These are phyloP conservation scores for Heterocephalus glaber DNA, from an alignment of 2,113 vertebrate species.

Conservation along the genomic window DNA sequence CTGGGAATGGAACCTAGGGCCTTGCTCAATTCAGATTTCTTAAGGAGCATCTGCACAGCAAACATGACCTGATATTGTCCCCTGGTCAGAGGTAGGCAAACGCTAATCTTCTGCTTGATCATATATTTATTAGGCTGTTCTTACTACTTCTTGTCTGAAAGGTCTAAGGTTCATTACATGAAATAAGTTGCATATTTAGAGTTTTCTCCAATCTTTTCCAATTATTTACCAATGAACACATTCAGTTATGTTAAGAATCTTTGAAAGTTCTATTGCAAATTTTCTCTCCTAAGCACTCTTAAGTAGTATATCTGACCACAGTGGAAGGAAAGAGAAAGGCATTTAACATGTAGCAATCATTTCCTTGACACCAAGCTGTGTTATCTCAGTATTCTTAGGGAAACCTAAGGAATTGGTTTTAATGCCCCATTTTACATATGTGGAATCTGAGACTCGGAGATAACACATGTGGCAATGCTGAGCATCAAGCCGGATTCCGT, in stretches of 20 bases:
- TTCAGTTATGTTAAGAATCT: neutral
- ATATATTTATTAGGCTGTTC: neutral
- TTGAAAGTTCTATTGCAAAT: conserved; percentile 8
- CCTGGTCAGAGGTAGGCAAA: conserved; percentile 37
- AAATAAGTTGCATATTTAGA: neutral
- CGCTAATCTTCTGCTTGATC: conserved; percentile 42
- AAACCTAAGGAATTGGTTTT: neutral
- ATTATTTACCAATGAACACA: conserved; percentile 6
- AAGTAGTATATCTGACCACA: neutral
- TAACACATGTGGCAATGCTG: neutral
- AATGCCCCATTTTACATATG: neutral
- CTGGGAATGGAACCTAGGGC: neutral
- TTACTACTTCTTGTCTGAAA: neutral
- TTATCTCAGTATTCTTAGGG: neutral
- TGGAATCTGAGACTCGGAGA: neutral
- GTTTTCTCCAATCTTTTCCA: neutral
- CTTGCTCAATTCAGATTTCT: neutral
- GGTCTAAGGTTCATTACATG: conserved; percentile 2
- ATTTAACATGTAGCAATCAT: neutral
- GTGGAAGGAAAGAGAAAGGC: neutral
- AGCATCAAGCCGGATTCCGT: neutral
- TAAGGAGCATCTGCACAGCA: neutral
- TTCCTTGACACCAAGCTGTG: neutral
- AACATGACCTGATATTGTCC: conserved; percentile 30
- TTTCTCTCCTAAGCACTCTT: neutral